These are phyloP conservation scores for Stegana nigrithorax DNA, from an alignment of 2,888 invertebrate species.

Conservation along the genomic window DNA sequence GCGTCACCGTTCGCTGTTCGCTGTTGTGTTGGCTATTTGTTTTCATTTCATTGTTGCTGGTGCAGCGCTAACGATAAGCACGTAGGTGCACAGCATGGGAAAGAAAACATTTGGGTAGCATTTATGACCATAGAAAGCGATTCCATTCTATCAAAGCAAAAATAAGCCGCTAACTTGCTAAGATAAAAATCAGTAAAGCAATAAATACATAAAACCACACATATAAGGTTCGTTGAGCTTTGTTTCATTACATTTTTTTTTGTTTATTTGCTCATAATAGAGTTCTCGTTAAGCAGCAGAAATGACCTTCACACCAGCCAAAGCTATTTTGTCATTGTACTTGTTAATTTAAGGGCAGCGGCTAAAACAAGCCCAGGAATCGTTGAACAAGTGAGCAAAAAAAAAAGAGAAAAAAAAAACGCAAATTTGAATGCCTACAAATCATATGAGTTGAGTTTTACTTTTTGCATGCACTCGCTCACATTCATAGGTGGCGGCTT, in stretches of 20 bases:
- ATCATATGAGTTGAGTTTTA: not conserved
- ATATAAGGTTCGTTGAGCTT: too few species aligned
- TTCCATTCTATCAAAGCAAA: not conserved
- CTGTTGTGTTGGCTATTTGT: not conserved
- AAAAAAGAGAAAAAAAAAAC: not conserved
- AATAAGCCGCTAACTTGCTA: constrained; percentile 17
- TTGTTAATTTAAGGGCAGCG: too few species aligned
- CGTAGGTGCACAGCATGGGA: constrained; percentile 42
- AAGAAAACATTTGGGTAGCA: constrained; percentile 58
- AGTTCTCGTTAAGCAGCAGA: too few species aligned
- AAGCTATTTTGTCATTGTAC: too few species aligned
- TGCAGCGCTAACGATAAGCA: not conserved
- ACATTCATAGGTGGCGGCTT: not conserved
- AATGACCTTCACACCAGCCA: too few species aligned
- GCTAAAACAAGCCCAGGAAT: too few species aligned
- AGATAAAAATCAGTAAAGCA: constrained; percentile 66
- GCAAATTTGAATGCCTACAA: not conserved
- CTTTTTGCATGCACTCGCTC: not conserved
- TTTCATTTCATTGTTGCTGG: not conserved
- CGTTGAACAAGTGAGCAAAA: constrained; percentile 25
- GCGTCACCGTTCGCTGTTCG: too few species aligned
- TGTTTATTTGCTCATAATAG: too few species aligned
- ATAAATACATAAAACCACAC: constrained; percentile 66
- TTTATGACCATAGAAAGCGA: constrained; percentile 16
- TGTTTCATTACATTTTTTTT: too few species aligned